These are phyloP conservation scores for Embidobia sp. DNA, from an alignment of 2,888 invertebrate species.

Conservation along the genomic window DNA sequence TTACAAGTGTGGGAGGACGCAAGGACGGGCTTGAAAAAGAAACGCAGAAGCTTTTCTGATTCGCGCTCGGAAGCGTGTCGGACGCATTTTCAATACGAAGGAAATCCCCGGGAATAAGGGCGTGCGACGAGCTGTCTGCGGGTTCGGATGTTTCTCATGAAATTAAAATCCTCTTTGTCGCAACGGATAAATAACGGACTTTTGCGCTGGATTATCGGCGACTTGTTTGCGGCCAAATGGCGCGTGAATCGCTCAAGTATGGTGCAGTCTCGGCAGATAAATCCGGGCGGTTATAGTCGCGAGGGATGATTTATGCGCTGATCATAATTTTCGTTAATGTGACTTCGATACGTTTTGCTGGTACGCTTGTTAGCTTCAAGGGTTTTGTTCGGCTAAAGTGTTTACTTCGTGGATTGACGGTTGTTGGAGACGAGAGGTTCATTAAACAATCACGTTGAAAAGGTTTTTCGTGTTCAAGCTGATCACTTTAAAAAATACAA, in stretches of 20 bases:
- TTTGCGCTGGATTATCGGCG: constrained; percentile 21
- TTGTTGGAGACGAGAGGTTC: too few relatives aligned
- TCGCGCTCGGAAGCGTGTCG: constrained; percentile 43
- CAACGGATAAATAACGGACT: constrained; percentile 27
- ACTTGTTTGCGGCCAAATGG: constrained; percentile 39
- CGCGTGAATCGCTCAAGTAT: constrained; percentile 29
- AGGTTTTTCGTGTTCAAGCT: too few relatives aligned
- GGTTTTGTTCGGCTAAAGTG: constrained; percentile 22
- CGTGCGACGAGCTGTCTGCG: constrained; percentile 19
- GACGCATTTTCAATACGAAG: constrained; percentile 50
- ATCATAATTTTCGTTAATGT: constrained; percentile 21
- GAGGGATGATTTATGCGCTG: constrained; percentile 9
- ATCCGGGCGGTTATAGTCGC: constrained; percentile 4
- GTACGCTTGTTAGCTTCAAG: constrained; percentile 7
- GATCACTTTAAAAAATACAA: too few relatives aligned
- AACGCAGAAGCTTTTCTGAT: constrained; percentile 46
- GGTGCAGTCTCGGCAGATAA: constrained; percentile 3
- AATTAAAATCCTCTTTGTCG: constrained; percentile 50
- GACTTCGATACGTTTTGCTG: constrained; percentile 14
- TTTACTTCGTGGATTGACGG: too few relatives aligned
- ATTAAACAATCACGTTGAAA: too few relatives aligned
- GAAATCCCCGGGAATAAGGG: constrained; percentile 39
- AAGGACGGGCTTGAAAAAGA: constrained; percentile 43
- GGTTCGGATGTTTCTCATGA: constrained; percentile 36
- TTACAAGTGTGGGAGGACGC: constrained; percentile 57